Conservation (phyloP, 1,140 invertebrate species). For the Heliconius himera region DNA sequence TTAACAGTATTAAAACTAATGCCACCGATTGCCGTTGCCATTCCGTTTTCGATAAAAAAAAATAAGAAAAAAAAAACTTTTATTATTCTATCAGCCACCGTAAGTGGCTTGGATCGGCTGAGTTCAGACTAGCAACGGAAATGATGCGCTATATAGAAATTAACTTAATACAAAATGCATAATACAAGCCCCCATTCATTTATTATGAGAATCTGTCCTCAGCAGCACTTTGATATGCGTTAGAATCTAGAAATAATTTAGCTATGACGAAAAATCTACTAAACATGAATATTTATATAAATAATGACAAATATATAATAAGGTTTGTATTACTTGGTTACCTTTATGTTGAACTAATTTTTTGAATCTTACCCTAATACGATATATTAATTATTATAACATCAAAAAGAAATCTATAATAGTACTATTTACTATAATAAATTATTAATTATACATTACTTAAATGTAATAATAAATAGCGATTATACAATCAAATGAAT, state of each 20-base stretch:
- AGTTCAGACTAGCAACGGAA: conserved; percentile 21
- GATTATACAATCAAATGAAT: conserved; percentile 76
- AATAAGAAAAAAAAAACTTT: conserved; percentile 1
- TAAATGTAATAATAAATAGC: conserved; percentile 80
- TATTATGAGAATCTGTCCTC: conserved; percentile 40
- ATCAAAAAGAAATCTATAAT: conserved; percentile 77
- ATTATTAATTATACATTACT: conserved; percentile 80
- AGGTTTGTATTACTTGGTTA: conserved; percentile 45
- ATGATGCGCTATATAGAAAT: conserved; percentile 51
- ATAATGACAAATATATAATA: conserved; percentile 48
- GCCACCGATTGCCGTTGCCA: conserved; percentile 21
- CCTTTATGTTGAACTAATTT: conserved; percentile 68
- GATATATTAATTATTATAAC: conserved; percentile 78
- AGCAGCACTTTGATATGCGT: conserved; percentile 54
- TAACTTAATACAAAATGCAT: conserved; percentile 75
- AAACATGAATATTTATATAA: conserved; percentile 64
- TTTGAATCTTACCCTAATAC: conserved; percentile 72
- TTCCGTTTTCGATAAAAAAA: conserved; percentile 11
- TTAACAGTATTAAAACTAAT: conserved; percentile 58
- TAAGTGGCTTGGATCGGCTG: conserved; percentile 10
- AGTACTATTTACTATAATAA: conserved; percentile 74
- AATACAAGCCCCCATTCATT: conserved; percentile 57
- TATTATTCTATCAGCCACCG: conserved; percentile 21
- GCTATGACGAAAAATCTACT: conserved; percentile 69
- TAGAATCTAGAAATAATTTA: conserved; percentile 75